phyloP scores from a whole-genome alignment of 2,113 vertebrate genomes.

The Corythaeola cristata region DNA sequence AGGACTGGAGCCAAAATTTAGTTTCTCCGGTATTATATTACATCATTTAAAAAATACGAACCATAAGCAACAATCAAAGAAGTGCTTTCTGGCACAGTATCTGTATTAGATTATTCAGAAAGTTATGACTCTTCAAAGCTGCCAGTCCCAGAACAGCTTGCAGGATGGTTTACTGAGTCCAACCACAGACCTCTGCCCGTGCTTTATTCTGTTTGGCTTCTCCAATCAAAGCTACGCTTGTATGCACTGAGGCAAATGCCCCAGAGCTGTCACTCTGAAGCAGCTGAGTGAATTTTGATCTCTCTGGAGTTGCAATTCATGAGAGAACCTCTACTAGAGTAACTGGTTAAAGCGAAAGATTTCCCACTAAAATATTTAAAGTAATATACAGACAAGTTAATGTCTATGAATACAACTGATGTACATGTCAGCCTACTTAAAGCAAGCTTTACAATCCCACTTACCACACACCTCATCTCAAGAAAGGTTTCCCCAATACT shows the following conservation, averaged over 20 bases:
- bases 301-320: not conserved
- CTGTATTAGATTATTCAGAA: not conserved
- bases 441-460: not conserved
- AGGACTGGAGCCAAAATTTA: not conserved
- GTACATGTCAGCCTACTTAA: not conserved
- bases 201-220: not conserved
- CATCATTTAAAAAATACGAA: not conserved
- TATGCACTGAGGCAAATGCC: not conserved
- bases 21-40: not conserved
- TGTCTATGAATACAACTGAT: not conserved
- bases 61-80: not conserved
- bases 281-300: not conserved
- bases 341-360: not conserved
- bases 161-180: not conserved
- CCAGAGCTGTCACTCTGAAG: not conserved
- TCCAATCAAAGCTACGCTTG: not conserved
- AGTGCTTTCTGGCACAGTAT: not conserved
- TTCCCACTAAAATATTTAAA: not conserved
- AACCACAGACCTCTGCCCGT: not conserved
- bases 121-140: accelerated
- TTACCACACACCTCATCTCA: not conserved
- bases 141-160: not conserved
- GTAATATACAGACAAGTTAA: not conserved
- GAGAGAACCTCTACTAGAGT: not conserved
- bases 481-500: not conserved